Base-by-base conservation (phyloP, 2,797 vertebrate species). In the Distichodus sexfasciatus region DNA sequence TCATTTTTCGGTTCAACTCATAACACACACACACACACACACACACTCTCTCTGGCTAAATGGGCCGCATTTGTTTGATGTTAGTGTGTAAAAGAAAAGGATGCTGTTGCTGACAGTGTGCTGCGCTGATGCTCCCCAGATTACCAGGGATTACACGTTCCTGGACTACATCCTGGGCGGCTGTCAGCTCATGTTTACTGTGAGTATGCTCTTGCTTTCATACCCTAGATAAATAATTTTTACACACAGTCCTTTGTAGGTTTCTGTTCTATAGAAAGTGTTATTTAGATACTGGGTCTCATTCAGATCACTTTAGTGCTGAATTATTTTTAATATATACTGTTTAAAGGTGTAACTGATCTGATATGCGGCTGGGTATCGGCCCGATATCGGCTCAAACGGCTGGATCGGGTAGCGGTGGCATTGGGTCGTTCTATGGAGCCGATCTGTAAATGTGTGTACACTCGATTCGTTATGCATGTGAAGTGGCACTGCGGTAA, bases 121-220 rank as follows among this genome's bases (percentile, higher is more conserved):
- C 54, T 65, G 29, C 24, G 62, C 19, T 74, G 46, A 53, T 71
- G 23, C 3, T 67, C 48, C 77, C 51, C 82, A 99, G 97, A 95
- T 99, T 82, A 92, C 90, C 63, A 92, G 95, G 72, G 91, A 98
- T 87, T 99, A 96, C 77, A 94, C 96, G 5, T 99, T 99, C 76
- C 88, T 99, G 84, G 97, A 99, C 90, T 98, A 99, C 80, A 99
- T 99, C 79, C 85, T 99, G 64, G 96, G 97, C 57, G 97, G 97
- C 78, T 98, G 96, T 85, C 97, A 99, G 71, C 89, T 99, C 77
- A 96, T 98, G 95, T 99, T 99, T 81, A 99, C 97, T 0, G 97
- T 99, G 87, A 98, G 96, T 86, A 81, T n/a, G 0, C 72, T 40
- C 62, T 59, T 31, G 12, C 11, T 21, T 71, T 64, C 11, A 17